Conservation (phyloP, 2,888 invertebrate genomes). For the Drosophila mercatorum region DNA sequence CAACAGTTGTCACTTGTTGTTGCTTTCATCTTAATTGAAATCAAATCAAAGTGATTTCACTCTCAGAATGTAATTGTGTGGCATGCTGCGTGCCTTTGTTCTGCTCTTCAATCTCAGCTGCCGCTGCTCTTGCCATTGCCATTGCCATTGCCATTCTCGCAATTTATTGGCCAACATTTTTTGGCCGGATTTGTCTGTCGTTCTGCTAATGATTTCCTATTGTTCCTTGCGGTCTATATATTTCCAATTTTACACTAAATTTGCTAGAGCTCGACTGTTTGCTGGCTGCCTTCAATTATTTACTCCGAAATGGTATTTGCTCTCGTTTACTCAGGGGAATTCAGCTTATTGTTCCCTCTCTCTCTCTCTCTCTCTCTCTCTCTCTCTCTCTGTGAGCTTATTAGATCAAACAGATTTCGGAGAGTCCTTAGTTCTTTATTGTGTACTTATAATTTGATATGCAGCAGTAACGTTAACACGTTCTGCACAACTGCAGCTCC, state of each 20-base stretch:
- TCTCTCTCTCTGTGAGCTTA: not conserved
- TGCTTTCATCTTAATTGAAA: constrained; percentile 78
- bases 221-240: constrained; percentile 52
- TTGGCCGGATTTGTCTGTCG: constrained; percentile 26
- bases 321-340: constrained; percentile 26
- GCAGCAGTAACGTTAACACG: constrained; percentile 27
- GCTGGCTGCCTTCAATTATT: constrained; percentile 57
- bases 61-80: constrained; percentile 71
- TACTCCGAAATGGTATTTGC: constrained; percentile 58
- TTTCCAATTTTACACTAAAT: constrained; percentile 68
- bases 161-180: constrained; percentile 40
- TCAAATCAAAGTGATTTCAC: constrained; percentile 78
- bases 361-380: too few relatives aligned
- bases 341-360: constrained; percentile 3
- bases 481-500: constrained; percentile 12
- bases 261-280: constrained; percentile 37
- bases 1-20: constrained; percentile 43
- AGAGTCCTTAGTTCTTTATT: not conserved
- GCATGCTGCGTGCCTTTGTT: constrained; percentile 55
- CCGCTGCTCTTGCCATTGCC: constrained; percentile 12
- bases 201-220: constrained; percentile 67
- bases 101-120: constrained; percentile 26
- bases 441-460: not conserved
- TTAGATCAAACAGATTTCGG: constrained; percentile 23
- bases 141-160: constrained; percentile 23